Base-by-base conservation (phyloP, 2,113 vertebrate genomes). In the Cynocephalus volans region DNA sequence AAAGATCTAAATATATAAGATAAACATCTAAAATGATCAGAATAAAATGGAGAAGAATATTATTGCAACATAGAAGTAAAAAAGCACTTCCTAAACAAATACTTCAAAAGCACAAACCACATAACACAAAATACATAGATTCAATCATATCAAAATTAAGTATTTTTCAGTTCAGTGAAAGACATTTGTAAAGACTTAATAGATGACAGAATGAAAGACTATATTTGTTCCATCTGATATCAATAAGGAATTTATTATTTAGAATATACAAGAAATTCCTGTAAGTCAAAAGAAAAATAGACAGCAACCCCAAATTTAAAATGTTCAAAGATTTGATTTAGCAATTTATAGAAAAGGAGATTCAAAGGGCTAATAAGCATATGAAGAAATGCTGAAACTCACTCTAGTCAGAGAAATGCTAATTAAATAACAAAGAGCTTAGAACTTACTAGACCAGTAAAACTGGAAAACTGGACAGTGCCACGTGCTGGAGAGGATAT, bases 371-470 rank as follows among this genome's bases (percentile, higher is more conserved):
- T 88, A 92, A 58, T 79, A 94, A 90, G 52, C 45, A 79, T 83
- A 62, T 33, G 76, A 96, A 92, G 89, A 96, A 65, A 83, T 64
- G 28, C 13, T 92, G 23, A 95, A 80, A 64, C 17, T 84, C 58
- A 89, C 93, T 91, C 26, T 81, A 96, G 93, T 96, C 69, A 76
- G 77, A 75, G 50, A 82, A 88, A 93, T 89, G 48, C 4, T 95
- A 89, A 93, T 96, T 92, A 83, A 64, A 54, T 41, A 95, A 87
- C 64, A 67, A 89, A 91, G 58, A 87, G 0, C n/a, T 50, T 36
- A 41, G 48, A 48, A 45, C 2, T 91, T 89, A 95, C 9, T 93
- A 76, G 48, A 65, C 48, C 76, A 52, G 45, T 67, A 41, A 96
- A 92, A 79, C 36, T 86, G 54, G 65, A 80, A 97, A 94, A 54